phyloP scores from a whole-genome alignment of 1,140 invertebrate genomes.

The Orchestia grillus region DNA sequence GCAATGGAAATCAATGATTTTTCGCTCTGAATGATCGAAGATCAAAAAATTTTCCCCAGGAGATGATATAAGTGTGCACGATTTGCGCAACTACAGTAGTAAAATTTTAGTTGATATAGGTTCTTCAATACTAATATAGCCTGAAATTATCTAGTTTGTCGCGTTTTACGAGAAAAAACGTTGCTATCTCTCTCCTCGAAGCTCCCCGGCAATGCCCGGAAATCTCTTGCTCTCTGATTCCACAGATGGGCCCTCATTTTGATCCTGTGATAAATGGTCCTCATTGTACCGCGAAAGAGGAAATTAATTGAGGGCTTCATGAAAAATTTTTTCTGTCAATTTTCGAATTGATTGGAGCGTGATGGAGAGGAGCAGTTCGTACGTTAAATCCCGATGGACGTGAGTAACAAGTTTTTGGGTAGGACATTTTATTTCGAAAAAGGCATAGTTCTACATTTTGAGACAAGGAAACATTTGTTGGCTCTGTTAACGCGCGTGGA shows the following conservation, averaged over 20 bases:
- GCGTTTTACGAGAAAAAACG: neutral
- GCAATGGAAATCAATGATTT: neutral
- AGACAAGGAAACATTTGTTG: too few species aligned
- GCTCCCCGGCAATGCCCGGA: neutral
- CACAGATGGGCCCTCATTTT: neutral
- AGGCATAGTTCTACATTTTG: neutral
- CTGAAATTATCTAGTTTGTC: too few species aligned
- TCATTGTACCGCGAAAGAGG: neutral
- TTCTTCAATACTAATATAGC: too few species aligned
- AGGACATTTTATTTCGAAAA: neutral
- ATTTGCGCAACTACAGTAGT: too few species aligned
- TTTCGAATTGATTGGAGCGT: neutral
- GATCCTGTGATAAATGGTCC: neutral
- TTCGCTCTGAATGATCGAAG: too few species aligned
- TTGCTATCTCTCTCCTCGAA: neutral
- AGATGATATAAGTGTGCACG: too few species aligned
- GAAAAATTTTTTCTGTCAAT: neutral
- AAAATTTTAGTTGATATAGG: too few species aligned
- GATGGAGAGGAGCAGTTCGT: neutral
- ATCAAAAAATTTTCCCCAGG: too few species aligned
- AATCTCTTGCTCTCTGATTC: neutral
- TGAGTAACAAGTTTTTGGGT: neutral
- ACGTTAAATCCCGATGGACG: neutral
- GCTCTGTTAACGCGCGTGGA: too few species aligned
- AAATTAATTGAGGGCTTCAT: neutral